Percentiles rank a stretch among this genome's conserved stretches.
Conservation (phyloP, 2,113 vertebrate genomes). For the Greenwoodochromis staneri region DNA sequence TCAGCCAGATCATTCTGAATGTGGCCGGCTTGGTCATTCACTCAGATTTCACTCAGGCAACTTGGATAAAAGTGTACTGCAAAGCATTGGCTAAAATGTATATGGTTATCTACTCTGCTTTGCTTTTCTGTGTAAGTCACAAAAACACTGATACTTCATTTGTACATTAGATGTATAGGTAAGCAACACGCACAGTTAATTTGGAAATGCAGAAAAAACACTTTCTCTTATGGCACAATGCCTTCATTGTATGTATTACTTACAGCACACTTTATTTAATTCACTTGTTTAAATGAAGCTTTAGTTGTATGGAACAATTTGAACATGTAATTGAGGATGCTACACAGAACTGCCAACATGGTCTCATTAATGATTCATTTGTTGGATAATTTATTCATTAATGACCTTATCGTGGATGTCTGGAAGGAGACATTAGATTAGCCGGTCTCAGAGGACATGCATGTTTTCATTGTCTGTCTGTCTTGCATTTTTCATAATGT, state of each 20-base stretch:
- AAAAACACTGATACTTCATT: not conserved
- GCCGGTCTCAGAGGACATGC: not conserved
- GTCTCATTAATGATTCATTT: slow-evolving; percentile 58
- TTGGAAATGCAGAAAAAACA: not conserved
- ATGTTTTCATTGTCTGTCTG: not conserved
- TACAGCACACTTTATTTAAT: not conserved
- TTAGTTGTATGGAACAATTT: not conserved
- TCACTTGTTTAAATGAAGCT: not conserved
- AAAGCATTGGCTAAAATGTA: not conserved
- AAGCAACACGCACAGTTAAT: not conserved
- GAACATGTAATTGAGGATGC: not conserved
- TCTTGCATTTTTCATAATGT: not conserved
- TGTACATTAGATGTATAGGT: not conserved
- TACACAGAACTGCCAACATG: slow-evolving; percentile 12
- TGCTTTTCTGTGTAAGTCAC: not conserved
- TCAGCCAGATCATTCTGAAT: not conserved
- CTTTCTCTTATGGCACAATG: not conserved
- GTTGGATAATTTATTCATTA: slow-evolving; percentile 70
- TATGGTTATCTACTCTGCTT: not conserved
- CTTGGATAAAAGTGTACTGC: not conserved
- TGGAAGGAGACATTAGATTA: slow-evolving; percentile 33
- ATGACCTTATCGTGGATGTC: slow-evolving; percentile 62
- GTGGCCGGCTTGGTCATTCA: not conserved
- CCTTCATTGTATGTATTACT: not conserved
- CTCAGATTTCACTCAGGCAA: not conserved